phyloP scores from a whole-genome alignment of 2,888 invertebrate species.

The Erebia ligea region DNA sequence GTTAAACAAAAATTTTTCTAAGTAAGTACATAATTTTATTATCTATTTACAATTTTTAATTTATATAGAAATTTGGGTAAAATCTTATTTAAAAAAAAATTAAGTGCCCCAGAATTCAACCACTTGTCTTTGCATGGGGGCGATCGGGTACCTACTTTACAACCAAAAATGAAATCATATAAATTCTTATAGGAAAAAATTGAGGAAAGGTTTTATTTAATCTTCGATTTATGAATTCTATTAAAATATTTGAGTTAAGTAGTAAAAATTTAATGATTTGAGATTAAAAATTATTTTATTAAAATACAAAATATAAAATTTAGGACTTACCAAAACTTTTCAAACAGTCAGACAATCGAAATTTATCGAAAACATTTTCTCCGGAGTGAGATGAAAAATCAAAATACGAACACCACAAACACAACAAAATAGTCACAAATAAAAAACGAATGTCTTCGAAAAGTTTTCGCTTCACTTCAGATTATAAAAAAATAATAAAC shows the following conservation, averaged over 20 bases:
- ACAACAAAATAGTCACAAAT: background rate
- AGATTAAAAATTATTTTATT: background rate
- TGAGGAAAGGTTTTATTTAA: no score
- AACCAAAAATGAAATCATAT: no score
- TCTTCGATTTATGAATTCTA: no score
- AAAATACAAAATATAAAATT: background rate
- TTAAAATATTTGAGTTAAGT: background rate
- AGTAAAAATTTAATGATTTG: background rate
- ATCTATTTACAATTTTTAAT: no score
- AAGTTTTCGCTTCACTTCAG: background rate
- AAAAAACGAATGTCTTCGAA: background rate
- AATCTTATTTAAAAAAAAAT: no score
- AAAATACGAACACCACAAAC: constrained; percentile 10
- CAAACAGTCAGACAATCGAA: background rate
- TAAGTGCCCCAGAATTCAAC: no score
- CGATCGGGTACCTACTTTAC: no score
- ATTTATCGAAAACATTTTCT: constrained; percentile 6
- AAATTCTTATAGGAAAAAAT: no score
- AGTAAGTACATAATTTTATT: no score
- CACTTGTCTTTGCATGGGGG: no score
- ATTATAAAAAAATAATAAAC: background rate
- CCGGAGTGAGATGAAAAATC: background rate
- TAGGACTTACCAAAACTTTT: constrained; percentile 9
- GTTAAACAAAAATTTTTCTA: no score
- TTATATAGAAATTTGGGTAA: no score